Evolutionary conservation across 2,113 vertebrate species (phyloP).

Genomic region (Halcyon senegalensis): DNA sequence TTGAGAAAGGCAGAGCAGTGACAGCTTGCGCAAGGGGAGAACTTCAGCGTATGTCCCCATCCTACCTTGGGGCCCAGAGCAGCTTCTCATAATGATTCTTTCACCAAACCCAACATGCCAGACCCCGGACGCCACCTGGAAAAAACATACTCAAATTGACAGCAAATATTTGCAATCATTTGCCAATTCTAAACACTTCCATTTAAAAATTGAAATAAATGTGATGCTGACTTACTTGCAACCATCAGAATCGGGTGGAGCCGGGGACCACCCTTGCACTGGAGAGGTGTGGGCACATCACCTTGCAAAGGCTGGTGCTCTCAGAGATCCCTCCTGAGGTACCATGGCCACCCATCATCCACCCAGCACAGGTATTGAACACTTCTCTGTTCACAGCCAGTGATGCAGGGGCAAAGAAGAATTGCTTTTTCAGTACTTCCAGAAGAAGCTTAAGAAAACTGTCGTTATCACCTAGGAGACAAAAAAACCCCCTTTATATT

Average conservation of each 20-base stretch:
- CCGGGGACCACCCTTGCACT: no score
- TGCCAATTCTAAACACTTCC: background rate
- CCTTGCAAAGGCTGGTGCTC: background rate
- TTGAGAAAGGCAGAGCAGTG: background rate
- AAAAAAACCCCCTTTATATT: background rate
- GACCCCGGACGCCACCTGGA: accelerated
- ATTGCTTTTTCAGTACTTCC: background rate
- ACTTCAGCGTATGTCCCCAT: background rate
- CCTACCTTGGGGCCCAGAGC: background rate
- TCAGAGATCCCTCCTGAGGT: accelerated
- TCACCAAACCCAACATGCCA: background rate
- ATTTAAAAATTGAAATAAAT: accelerated
- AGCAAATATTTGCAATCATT: no score
- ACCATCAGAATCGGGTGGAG: background rate
- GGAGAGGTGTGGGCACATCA: accelerated
- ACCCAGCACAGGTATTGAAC: background rate
- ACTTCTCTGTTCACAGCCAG: background rate
- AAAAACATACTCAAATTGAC: background rate
- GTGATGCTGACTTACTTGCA: no score
- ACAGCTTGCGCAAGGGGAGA: background rate
- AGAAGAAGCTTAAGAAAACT: background rate
- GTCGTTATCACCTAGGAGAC: background rate
- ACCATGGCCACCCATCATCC: background rate
- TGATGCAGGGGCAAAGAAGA: background rate
- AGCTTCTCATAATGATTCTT: background rate